A percentile compares a stretch with the other conserved stretches of the same genome.
Evolutionary conservation across 2,797 vertebrate species (phyloP).

Genomic region (Pipistrellus kuhlii): DNA sequence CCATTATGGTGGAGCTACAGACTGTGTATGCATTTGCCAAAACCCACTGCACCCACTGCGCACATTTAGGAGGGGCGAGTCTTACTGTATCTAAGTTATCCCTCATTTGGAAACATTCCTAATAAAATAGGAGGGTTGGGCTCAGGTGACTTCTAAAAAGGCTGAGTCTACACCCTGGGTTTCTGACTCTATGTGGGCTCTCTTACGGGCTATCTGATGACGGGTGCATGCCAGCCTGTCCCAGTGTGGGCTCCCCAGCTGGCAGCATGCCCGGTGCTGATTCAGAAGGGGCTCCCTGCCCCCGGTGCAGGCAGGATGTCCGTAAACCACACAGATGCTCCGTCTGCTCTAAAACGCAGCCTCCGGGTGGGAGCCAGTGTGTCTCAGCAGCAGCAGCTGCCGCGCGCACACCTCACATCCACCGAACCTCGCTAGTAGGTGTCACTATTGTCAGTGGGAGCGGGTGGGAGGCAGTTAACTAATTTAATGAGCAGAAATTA

Average conservation of each 20-base stretch:
- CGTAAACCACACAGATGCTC: fast-evolving
- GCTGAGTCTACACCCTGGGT: neutral
- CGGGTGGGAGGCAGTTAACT: constrained; percentile 49
- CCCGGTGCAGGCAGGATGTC: neutral
- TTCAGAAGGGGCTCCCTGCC: fast-evolving
- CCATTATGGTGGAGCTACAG: neutral
- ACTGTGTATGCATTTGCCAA: neutral
- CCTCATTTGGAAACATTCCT: neutral
- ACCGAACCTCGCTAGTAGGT: neutral
- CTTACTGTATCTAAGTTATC: neutral
- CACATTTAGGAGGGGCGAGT: neutral
- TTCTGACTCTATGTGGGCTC: fast-evolving
- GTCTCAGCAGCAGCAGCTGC: fast-evolving
- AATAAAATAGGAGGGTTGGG: neutral
- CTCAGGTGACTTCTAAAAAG: neutral
- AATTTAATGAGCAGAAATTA: constrained; percentile 58
- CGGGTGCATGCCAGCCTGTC: neutral
- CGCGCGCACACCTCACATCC: neutral
- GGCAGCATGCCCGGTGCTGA: neutral
- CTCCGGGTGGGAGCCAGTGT: neutral
- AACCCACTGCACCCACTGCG: neutral
- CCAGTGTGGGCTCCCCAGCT: fast-evolving
- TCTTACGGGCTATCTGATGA: neutral
- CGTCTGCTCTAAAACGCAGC: neutral
- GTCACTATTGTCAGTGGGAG: neutral